A percentile compares a stretch with the other conserved stretches of the same genome.
These are phyloP conservation scores for Strongylocentrotus purpuratus DNA, from an alignment of 35 echinoderm and acorn worm genomes.

Conservation along the genomic window DNA sequence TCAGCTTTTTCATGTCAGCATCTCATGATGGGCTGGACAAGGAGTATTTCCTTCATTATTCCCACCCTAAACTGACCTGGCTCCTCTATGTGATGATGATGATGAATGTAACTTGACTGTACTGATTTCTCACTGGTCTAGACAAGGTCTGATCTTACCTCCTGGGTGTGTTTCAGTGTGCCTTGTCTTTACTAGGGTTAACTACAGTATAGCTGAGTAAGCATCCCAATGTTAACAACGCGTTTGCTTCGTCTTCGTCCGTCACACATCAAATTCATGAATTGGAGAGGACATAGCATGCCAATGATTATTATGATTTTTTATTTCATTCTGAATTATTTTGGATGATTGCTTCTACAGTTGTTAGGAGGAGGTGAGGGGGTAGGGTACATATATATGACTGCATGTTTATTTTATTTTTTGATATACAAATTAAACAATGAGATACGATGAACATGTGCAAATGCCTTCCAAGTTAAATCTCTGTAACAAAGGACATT, in stretches of 20 bases:
- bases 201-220: slow-evolving; percentile 47
- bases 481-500: too few species aligned
- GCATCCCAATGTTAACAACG: slow-evolving; percentile 13
- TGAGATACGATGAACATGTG: too few species aligned
- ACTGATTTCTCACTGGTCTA: slow-evolving; percentile 49
- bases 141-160: slow-evolving; percentile 35
- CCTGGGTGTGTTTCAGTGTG: not conserved
- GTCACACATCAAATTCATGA: not conserved
- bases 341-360: not conserved
- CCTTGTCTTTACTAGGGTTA: slow-evolving; percentile 51
- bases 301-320: not conserved
- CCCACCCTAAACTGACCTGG: not conserved
- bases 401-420: too few species aligned
- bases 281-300: not conserved
- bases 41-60: not conserved
- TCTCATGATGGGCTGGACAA: not conserved
- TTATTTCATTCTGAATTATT: not conserved
- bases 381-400: too few species aligned
- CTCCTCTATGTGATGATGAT: not conserved
- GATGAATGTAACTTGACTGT: slow-evolving; percentile 33
- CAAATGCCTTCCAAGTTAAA: too few species aligned
- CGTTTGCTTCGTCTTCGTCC: not conserved
- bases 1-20: not conserved
- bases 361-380: not conserved
- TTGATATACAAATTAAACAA: too few species aligned